These are phyloP conservation scores for Ranitomeya imitator DNA, from an alignment of 2,113 vertebrate species.

Conservation along the genomic window DNA sequence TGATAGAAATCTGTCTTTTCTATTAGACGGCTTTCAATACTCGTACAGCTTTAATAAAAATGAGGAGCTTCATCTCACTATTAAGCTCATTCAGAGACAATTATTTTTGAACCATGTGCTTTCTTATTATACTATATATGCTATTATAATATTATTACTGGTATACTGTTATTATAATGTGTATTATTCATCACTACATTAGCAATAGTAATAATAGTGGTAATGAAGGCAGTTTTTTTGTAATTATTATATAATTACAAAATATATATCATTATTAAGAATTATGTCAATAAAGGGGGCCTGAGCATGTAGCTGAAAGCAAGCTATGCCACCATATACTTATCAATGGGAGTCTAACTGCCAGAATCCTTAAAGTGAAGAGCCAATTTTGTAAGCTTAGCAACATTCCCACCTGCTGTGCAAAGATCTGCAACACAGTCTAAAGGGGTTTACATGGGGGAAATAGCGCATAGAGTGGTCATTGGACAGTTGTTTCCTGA, in stretches of 20 bases:
- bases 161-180: neutral
- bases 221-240: neutral
- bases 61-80: neutral
- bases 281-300: too few species aligned
- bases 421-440: neutral
- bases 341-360: too few species aligned
- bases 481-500: too few species aligned
- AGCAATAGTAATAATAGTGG: neutral
- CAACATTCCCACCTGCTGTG: neutral
- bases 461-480: too few species aligned
- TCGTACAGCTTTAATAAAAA: neutral
- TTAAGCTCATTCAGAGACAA: neutral
- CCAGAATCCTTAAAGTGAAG: too few species aligned
- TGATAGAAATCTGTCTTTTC: conserved; percentile 42
- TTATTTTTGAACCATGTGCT: neutral
- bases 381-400: too few species aligned
- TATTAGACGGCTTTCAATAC: conserved; percentile 29
- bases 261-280: too few species aligned
- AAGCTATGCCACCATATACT: too few species aligned
- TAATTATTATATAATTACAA: too few species aligned
- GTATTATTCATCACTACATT: neutral
- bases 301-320: too few species aligned
- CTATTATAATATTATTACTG: neutral
- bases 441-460: neutral
- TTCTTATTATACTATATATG: neutral